phyloP scores from a whole-genome alignment of 2,888 invertebrate species.

The Xestia c-nigrum region DNA sequence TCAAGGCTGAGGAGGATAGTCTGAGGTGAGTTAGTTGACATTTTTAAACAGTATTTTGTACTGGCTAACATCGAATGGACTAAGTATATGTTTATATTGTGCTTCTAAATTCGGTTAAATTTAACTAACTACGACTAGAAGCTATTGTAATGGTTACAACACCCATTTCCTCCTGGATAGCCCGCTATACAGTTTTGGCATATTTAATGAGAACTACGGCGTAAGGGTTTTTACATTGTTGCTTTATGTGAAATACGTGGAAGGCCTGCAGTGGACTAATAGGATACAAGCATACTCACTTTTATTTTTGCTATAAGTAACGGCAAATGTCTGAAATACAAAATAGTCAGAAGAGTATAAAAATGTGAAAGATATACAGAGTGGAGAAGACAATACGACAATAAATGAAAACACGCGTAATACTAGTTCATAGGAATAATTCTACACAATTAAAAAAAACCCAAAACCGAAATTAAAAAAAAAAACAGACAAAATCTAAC shows the following conservation, averaged over 20 bases:
- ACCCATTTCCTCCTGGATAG: slow-evolving; percentile 32
- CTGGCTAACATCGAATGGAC: background rate
- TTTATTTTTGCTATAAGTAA: background rate
- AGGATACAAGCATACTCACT: background rate
- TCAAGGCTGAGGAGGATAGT: background rate
- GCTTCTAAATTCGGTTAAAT: background rate
- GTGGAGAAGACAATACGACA: too few relatives aligned
- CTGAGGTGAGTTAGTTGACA: background rate
- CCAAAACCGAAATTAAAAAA: too few relatives aligned
- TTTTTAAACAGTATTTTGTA: background rate
- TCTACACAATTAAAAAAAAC: too few relatives aligned
- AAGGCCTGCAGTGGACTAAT: background rate
- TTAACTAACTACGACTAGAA: slow-evolving; percentile 1
- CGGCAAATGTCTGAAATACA: background rate
- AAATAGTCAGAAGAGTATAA: background rate
- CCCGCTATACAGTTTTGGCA: slow-evolving; percentile 29
- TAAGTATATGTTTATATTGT: background rate
- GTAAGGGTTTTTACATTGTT: slow-evolving; percentile 28
- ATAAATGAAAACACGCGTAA: too few relatives aligned
- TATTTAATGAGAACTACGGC: slow-evolving; percentile 21
- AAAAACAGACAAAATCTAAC: too few relatives aligned
- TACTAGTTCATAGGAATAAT: too few relatives aligned
- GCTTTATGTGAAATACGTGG: slow-evolving; percentile 8
- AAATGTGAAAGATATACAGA: background rate
- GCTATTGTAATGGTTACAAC: slow-evolving; percentile 10